A percentile compares a stretch with the other conserved stretches of the same genome.
These are phyloP conservation scores for Pituophis catenifer DNA, from an alignment of 2,113 vertebrate species.

Conservation along the genomic window DNA sequence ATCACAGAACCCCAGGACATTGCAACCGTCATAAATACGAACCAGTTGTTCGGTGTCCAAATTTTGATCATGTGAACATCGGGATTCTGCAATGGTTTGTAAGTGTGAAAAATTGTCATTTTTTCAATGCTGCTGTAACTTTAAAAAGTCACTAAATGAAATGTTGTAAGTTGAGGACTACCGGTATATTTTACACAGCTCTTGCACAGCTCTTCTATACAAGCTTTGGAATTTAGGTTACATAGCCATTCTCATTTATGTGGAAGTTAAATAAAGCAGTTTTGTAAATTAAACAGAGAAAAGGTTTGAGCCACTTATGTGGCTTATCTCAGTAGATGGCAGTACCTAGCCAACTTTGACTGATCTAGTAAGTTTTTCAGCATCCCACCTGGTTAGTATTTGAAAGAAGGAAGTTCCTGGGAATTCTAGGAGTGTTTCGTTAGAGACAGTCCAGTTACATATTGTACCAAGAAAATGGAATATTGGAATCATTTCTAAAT, in stretches of 20 bases:
- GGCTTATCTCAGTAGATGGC: not conserved
- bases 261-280: not conserved
- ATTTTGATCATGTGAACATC: no score
- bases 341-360: not conserved
- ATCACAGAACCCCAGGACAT: no score
- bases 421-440: not conserved
- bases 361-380: not conserved
- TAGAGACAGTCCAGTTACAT: not conserved
- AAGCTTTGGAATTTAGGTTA: not conserved
- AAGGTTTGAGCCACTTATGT: not conserved
- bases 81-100: no score
- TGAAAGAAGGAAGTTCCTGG: not conserved
- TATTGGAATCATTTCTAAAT: not conserved
- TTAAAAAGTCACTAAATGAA: no score
- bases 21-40: no score
- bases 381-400: not conserved
- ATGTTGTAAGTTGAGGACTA: no score
- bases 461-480: not conserved
- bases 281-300: not conserved
- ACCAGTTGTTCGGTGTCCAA: no score
- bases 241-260: not conserved
- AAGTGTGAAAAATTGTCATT: no score
- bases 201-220: not conserved
- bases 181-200: not conserved
- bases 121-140: no score